A percentile compares a stretch with the other conserved stretches of the same genome.
Conservation (phyloP, 2,888 invertebrate genomes). For the Eristalis tenax region DNA sequence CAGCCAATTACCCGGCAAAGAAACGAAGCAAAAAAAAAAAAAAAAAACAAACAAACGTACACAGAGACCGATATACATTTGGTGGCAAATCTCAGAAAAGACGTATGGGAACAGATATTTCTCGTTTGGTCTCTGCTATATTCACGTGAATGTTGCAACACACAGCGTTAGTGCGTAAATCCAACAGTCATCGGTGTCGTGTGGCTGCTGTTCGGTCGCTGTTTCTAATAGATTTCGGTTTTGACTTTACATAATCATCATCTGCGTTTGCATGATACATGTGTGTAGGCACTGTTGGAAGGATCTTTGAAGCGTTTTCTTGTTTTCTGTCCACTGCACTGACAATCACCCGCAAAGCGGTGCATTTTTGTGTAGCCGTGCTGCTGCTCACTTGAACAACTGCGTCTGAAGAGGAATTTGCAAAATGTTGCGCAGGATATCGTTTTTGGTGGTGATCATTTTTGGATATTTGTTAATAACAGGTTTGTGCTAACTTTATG, state of each 20-base stretch:
- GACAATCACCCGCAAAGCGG: neutral
- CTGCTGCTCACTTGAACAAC: neutral
- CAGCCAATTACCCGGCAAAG: slow-evolving; percentile 14
- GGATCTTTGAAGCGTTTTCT: neutral
- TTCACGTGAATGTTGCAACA: slow-evolving; percentile 69
- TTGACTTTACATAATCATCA: neutral
- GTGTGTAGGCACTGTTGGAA: neutral
- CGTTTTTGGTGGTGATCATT: slow-evolving; percentile 78
- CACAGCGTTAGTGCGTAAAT: slow-evolving; percentile 62
- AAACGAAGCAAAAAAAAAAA: no score
- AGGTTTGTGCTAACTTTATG: slow-evolving; percentile 75
- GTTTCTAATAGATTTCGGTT: neutral
- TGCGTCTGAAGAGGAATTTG: slow-evolving; percentile 10
- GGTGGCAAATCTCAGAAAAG: slow-evolving; percentile 42
- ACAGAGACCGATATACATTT: slow-evolving; percentile 19
- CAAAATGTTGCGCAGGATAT: slow-evolving; percentile 79
- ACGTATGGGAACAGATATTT: slow-evolving; percentile 60
- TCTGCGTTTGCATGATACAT: slow-evolving; percentile 48
- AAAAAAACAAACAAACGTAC: neutral
- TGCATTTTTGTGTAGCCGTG: neutral
- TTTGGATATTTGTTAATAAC: slow-evolving; percentile 80
- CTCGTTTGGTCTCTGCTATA: slow-evolving; percentile 30
- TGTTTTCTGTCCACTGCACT: no score
- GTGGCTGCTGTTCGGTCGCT: slow-evolving; percentile 14
- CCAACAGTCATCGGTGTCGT: slow-evolving; percentile 60